Conservation (phyloP, 1,140 invertebrate genomes). For the Ips typographus region DNA sequence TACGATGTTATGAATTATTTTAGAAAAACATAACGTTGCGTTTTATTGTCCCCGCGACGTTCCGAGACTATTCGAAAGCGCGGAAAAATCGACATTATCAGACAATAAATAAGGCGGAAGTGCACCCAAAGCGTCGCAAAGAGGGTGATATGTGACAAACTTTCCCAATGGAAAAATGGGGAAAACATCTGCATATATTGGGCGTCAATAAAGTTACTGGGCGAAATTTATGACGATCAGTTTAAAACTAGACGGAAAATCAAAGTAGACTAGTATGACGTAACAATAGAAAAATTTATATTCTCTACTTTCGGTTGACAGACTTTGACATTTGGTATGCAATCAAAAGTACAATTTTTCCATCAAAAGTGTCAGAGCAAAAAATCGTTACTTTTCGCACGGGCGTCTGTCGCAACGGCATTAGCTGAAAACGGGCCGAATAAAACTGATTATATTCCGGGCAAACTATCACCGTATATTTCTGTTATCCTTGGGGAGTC, state of each 20-base stretch:
- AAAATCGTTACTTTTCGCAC: no score
- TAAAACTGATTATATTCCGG: slow-evolving; percentile 30
- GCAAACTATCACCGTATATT: slow-evolving; percentile 32
- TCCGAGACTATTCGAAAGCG: slow-evolving; percentile 27
- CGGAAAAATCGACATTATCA: slow-evolving; percentile 27
- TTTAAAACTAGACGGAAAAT: no score
- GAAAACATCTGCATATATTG: slow-evolving; percentile 27
- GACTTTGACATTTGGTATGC: no score
- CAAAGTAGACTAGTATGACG: no score
- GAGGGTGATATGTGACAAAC: slow-evolving; percentile 29
- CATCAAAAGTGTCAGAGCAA: no score
- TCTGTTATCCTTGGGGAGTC: slow-evolving; percentile 13
- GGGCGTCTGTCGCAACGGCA: background rate
- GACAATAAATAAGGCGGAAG: slow-evolving; percentile 29
- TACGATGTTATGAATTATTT: slow-evolving; percentile 33
- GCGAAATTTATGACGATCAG: no score
- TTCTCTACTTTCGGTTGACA: no score
- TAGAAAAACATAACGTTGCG: slow-evolving; percentile 29
- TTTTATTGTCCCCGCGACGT: slow-evolving; percentile 23
- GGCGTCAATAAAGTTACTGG: background rate
- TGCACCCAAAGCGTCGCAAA: slow-evolving; percentile 21
- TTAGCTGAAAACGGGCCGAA: slow-evolving; percentile 10
- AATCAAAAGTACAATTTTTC: no score
- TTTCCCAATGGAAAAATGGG: slow-evolving; percentile 18
- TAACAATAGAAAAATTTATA: no score